Evolutionary conservation across 2,888 invertebrate genomes (phyloP).

Genomic region (Phyto melanocephala): DNA sequence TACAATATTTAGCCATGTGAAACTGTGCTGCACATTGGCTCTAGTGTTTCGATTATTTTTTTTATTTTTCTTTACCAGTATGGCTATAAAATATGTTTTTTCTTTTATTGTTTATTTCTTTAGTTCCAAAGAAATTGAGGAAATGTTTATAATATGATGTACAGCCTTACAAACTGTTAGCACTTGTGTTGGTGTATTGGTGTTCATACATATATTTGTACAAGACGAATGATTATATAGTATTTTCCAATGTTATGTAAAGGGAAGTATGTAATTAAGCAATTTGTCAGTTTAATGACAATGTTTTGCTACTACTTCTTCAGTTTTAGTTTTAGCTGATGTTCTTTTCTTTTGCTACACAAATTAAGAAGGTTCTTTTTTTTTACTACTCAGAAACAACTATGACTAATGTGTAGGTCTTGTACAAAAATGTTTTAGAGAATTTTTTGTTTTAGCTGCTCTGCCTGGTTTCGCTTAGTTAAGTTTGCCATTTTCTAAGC

Average conservation of each 20-base stretch:
- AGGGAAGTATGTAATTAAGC: constrained; percentile 65
- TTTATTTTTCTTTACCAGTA: constrained; percentile 7
- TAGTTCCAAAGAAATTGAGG: constrained; percentile 51
- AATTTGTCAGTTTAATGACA: constrained; percentile 65
- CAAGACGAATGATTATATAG: constrained; percentile 8
- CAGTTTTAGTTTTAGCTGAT: constrained; percentile 28
- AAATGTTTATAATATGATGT: constrained; percentile 48
- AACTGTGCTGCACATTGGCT: constrained; percentile 44
- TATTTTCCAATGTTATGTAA: constrained; percentile 31
- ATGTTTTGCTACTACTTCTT: constrained; percentile 31
- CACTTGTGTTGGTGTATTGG: not conserved
- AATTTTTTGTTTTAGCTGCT: not conserved
- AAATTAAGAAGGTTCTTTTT: not conserved
- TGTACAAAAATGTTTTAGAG: not conserved
- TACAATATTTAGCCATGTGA: constrained; percentile 53
- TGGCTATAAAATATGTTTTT: not conserved
- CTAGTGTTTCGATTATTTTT: constrained; percentile 40
- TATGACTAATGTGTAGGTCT: not conserved
- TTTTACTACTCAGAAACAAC: not conserved
- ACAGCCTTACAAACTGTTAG: not conserved
- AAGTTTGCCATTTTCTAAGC: constrained; percentile 21
- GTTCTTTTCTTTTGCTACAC: not conserved
- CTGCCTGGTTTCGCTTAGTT: constrained; percentile 5
- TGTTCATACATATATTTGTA: not conserved
- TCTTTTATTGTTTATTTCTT: constrained; percentile 20